Percentiles rank a stretch among this genome's conserved stretches.
phyloP scores from a whole-genome alignment of 2,888 invertebrate genomes.

The Chrysolina oricalcia region DNA sequence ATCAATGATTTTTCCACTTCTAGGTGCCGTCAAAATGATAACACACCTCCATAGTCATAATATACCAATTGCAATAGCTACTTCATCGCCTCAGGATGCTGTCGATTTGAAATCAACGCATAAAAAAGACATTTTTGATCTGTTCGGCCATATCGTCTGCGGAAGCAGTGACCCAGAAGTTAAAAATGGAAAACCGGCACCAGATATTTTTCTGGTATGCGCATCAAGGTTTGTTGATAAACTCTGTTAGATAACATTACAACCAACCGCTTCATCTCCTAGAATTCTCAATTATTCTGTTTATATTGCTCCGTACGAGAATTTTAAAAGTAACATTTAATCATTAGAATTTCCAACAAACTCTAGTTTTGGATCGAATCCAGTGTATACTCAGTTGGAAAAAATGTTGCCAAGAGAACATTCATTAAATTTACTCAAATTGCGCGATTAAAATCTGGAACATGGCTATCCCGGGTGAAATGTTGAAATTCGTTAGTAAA shows the following conservation, averaged over 20 bases:
- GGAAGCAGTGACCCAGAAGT: conserved; percentile 90
- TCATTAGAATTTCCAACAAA: not conserved
- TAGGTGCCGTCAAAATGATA: conserved; percentile 87
- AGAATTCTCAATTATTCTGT: not conserved
- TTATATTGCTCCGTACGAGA: not conserved
- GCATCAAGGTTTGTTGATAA: conserved; percentile 66
- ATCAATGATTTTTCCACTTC: not conserved
- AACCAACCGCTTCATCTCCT: not conserved
- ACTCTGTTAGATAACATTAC: too few relatives aligned
- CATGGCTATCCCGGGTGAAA: not conserved
- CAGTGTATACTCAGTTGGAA: not conserved
- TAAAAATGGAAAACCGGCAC: conserved; percentile 89
- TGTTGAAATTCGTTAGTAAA: not conserved
- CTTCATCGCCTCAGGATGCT: conserved; percentile 84
- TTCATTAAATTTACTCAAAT: not conserved
- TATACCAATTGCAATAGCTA: conserved; percentile 90
- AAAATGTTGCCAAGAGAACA: conserved; percentile 6
- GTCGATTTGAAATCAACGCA: conserved; percentile 80
- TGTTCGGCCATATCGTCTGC: conserved; percentile 85
- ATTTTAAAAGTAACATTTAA: not conserved
- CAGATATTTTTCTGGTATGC: conserved; percentile 84
- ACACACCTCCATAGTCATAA: conserved; percentile 82
- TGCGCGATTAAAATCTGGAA: not conserved
- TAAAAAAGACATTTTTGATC: conserved; percentile 78
- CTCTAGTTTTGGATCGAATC: not conserved